Conservation (phyloP, 2,797 vertebrate species). For the Ammospiza maritima region DNA sequence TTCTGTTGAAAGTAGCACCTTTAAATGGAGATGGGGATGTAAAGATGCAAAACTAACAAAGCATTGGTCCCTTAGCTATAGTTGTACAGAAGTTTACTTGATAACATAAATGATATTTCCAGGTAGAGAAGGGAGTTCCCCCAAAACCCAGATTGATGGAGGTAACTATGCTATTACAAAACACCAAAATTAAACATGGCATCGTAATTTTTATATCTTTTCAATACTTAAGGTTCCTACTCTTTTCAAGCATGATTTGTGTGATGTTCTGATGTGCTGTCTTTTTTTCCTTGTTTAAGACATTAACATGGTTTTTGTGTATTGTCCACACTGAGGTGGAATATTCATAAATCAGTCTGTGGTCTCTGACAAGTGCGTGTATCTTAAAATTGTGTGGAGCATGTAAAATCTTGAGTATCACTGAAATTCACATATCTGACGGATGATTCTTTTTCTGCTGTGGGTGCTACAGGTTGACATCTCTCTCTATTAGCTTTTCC, state of each 20-base stretch:
- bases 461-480: slow-evolving; percentile 68
- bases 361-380: not conserved
- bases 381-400: not conserved
- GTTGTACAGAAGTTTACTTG: not conserved
- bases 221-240: not conserved
- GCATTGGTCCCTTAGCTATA: not conserved
- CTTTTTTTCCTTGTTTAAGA: not conserved
- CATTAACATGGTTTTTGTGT: not conserved
- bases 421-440: slow-evolving; percentile 34
- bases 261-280: not conserved
- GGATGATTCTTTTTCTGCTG: slow-evolving; percentile 58
- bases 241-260: not conserved
- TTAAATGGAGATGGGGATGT: not conserved
- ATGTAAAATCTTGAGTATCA: not conserved
- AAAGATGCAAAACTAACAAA: not conserved
- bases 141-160: not conserved
- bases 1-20: not conserved
- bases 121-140: not conserved
- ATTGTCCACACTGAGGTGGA: not conserved
- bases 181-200: not conserved
- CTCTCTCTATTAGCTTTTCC: slow-evolving; percentile 64
- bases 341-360: not conserved
- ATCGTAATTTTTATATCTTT: not conserved
- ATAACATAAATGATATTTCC: not conserved
- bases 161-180: not conserved